Base-by-base conservation (phyloP, 1,140 invertebrate genomes). In the Lepidurus arcticus region DNA sequence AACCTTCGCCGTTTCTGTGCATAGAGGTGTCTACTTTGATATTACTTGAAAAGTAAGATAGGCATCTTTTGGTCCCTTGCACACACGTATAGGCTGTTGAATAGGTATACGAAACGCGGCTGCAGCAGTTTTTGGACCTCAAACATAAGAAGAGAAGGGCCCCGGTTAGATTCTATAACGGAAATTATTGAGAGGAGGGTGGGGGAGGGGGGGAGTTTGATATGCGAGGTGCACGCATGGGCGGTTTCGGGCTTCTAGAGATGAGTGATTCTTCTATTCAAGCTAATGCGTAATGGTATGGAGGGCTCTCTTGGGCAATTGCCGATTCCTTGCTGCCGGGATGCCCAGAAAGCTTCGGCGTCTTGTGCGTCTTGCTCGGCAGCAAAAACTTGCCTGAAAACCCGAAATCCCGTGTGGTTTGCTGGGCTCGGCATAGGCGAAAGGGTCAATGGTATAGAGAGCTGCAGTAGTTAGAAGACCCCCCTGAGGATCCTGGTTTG, bases 361-460 rank as follows among this genome's bases (percentile, higher is more conserved):
- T 65, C 53, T 65, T 16, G 10, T 47, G 45, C 45, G 45, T 47
- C 45, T 47, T 65, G 16, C 21, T 65, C 21, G 53, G 7, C 16
- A 7, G 16, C n/a, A 13, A 13, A 65, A 13, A 13, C 53, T 65
- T 21, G 21, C 8, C 53, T 65, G 3, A 10, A 10, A 47, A 65
- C 13, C 8, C 53, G 21, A 21, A 13, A 65, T 65, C 53, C 53
- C 34, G 34, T 34, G 34, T 34, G 34, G 34, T 34, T 34, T 34
- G 53, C 45, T 16, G 16, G 45, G 45, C 53, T 65, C 34, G 34
- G 34, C 34, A 34, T 34, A 34, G 53, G 53, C 21, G 53, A 13
- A 65, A 65, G 53, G 53, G 53, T 65, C 53, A 65, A 65, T 65
- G 21, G 53, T 65, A 65, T 65, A 65, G 53, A 65, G 34, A 34